phyloP scores from a whole-genome alignment of 2,113 vertebrate species.

The Microtus richardsoni region DNA sequence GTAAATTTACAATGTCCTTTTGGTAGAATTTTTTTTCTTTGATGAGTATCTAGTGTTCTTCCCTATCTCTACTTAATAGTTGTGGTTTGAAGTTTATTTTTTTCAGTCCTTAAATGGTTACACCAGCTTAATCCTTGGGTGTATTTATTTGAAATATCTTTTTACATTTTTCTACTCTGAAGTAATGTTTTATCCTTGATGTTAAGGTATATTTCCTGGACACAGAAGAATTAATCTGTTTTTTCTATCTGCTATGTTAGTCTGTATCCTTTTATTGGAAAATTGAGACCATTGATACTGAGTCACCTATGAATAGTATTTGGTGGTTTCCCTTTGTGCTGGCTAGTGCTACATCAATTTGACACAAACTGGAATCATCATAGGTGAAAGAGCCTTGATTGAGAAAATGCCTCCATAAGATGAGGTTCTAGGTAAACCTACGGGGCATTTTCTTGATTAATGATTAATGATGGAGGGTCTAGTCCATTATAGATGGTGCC shows the following conservation, averaged over 20 bases:
- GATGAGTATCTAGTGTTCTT: neutral
- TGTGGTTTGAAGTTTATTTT: neutral
- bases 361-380: neutral
- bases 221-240: neutral
- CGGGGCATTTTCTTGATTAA: neutral
- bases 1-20: neutral
- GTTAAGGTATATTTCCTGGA: neutral
- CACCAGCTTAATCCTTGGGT: neutral
- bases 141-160: neutral
- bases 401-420: neutral
- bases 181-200: neutral
- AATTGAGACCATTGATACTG: neutral
- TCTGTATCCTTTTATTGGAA: neutral
- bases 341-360: neutral
- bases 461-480: neutral
- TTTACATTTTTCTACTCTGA: neutral
- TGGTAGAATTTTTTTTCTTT: neutral
- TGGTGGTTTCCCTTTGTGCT: neutral
- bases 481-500: neutral
- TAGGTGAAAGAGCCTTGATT: neutral
- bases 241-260: neutral
- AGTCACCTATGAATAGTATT: neutral
- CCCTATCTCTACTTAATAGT: neutral
- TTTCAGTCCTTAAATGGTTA: neutral
- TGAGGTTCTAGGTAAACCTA: neutral